These are phyloP conservation scores for Sinocyclocheilus rhinocerous DNA, from an alignment of 2,113 vertebrate genomes.

Conservation along the genomic window DNA sequence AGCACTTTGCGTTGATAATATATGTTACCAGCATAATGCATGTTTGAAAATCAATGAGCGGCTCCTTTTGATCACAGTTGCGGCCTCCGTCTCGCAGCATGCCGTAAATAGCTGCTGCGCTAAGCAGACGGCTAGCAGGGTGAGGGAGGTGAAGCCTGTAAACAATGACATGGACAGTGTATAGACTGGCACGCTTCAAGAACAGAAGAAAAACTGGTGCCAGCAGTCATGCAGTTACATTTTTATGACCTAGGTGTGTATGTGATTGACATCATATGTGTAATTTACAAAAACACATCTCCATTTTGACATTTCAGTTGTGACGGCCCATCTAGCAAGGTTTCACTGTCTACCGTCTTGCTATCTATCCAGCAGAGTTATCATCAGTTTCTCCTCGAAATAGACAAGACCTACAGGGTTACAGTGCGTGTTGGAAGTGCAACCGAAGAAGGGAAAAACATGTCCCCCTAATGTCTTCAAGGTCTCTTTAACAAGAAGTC, in stretches of 20 bases:
- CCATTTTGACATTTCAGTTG: not conserved
- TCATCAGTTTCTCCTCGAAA: constrained; percentile 17
- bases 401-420: constrained; percentile 37
- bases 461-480: constrained; percentile 27
- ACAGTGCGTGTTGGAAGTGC: constrained; percentile 26
- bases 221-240: not conserved
- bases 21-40: constrained; percentile 64
- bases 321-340: not conserved
- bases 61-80: constrained; percentile 65
- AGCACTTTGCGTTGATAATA: constrained; percentile 66
- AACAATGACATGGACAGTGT: constrained; percentile 24
- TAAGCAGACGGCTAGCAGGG: constrained; percentile 41
- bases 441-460: constrained; percentile 40
- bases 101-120: constrained; percentile 40
- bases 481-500: constrained; percentile 43
- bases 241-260: constrained; percentile 16
- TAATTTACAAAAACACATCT: not conserved
- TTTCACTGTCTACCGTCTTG: not conserved
- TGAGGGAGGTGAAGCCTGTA: constrained; percentile 2
- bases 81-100: constrained; percentile 53
- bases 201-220: not conserved
- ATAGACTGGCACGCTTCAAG: not conserved
- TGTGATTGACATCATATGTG: not conserved
- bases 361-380: constrained; percentile 21
- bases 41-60: constrained; percentile 70